Evolutionary conservation across 2,888 invertebrate genomes (phyloP).

Genomic region (Andrena bucephala): DNA sequence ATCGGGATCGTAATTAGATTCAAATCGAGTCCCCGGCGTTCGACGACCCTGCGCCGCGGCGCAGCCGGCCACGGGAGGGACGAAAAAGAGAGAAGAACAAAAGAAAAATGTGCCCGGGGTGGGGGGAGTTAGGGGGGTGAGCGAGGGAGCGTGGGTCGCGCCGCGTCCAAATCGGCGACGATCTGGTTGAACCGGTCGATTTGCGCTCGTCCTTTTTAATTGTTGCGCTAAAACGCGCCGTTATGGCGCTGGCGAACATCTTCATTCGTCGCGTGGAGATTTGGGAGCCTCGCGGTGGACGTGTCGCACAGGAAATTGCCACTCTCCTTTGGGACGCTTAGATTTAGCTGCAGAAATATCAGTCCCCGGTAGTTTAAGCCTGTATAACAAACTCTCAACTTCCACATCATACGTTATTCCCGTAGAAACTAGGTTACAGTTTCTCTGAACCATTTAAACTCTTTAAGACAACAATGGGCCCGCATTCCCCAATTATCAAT

Average conservation of each 20-base stretch:
- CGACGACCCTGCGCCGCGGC: conserved; percentile 72
- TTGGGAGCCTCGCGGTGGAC: not conserved
- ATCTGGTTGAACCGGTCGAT: conserved; percentile 58
- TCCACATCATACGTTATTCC: not conserved
- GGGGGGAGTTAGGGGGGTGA: not conserved
- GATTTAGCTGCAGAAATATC: not conserved
- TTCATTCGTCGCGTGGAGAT: conserved; percentile 14
- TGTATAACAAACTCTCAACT: not conserved
- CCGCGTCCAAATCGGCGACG: conserved; percentile 37
- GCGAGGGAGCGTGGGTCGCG: conserved; percentile 41
- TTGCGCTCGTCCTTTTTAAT: conserved; percentile 43
- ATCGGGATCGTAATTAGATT: conserved; percentile 76
- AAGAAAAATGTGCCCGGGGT: conserved; percentile 26
- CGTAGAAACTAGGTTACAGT: not conserved
- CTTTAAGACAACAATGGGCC: conserved; percentile 28
- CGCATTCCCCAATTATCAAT: conserved; percentile 52
- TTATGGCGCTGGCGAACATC: conserved; percentile 45
- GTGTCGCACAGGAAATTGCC: not conserved
- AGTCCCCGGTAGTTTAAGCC: too few species aligned
- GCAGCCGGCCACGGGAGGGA: conserved; percentile 53
- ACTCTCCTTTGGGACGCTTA: not conserved
- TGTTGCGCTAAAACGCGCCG: conserved; percentile 42
- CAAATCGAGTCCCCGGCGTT: conserved; percentile 71
- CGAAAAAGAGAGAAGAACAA: conserved; percentile 16
- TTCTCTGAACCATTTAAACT: conserved; percentile 21